Base-by-base conservation (phyloP, 1,140 invertebrate species). In the Drosophila gunungcola region DNA sequence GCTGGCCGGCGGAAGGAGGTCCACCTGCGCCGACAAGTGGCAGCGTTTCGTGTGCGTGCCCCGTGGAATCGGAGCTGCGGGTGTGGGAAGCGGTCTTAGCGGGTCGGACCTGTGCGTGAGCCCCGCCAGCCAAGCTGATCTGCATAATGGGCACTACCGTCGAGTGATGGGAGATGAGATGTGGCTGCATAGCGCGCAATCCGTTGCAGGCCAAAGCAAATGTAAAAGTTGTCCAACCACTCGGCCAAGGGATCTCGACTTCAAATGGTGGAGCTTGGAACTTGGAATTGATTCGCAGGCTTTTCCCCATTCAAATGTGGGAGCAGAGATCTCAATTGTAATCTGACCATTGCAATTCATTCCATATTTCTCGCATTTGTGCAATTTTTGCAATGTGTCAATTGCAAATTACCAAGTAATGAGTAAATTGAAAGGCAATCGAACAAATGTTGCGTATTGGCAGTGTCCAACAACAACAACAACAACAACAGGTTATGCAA, bases 351-450 rank as follows among this genome's bases (percentile, higher is more conserved):
- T 38, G n/a, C 46, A 62, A 29, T 25, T 48, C 56, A 62, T n/a
- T 25, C 25, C 27, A 43, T 52, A 27, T 58, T 13, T 49, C 41
- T 13, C n/a, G 4, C 48, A 16, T 73, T 41, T 68, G 46, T 58
- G 79, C 79, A 82, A 82, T 57, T 60, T 83, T 34, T 74, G 73
- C 77, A 63, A 67, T 80, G 58, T 85, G 81, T 77, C 73, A 65
- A 69, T 51, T 38, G 81, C 78, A 81, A 88, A 82, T 79, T 68
- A 61, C 58, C 46, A 29, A 56, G 63, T 77, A 77, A 77, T 63
- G 63, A 73, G 77, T 58, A 64, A 85, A 85, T 88, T 88, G 84
- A 88, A 83, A 80, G 79, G 83, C 83, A 88, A 88, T 88, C 81
- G 84, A 83, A 88, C 52, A 80, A 83, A 73, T 69, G 64, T 86